These are phyloP conservation scores for Atlantisia rogersi DNA, from an alignment of 2,113 vertebrate species.

Conservation along the genomic window DNA sequence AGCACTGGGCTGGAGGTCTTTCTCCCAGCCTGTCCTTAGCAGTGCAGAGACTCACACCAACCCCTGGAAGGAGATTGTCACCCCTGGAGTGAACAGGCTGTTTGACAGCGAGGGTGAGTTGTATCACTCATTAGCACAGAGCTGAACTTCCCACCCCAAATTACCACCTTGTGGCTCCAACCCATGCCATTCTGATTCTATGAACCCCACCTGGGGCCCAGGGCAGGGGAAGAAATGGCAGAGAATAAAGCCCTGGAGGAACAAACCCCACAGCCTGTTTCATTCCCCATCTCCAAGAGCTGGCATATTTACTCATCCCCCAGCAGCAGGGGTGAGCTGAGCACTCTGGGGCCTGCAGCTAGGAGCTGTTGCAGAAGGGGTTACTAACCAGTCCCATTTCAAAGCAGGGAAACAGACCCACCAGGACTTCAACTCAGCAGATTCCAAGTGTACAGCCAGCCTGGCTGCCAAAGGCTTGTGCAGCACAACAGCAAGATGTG, in stretches of 20 bases:
- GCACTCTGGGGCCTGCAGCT: background rate
- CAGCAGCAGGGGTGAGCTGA: background rate
- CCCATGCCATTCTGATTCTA: no score
- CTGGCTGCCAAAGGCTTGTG: background rate
- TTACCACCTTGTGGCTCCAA: background rate
- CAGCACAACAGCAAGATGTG: accelerated
- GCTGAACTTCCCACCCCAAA: background rate
- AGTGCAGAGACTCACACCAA: accelerated
- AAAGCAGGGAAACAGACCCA: background rate
- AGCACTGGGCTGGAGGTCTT: background rate
- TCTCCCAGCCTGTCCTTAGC: background rate
- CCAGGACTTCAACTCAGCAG: background rate
- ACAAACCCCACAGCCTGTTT: background rate
- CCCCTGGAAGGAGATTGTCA: background rate
- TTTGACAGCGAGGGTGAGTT: background rate
- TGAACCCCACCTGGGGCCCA: background rate
- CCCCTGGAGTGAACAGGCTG: background rate
- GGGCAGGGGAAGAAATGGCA: background rate
- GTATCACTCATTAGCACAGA: accelerated
- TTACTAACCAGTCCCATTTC: background rate
- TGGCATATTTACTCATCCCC: background rate
- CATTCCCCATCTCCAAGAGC: background rate
- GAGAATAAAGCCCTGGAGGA: background rate
- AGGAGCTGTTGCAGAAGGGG: background rate
- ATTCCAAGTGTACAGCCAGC: background rate